phyloP scores from a whole-genome alignment of 2,888 invertebrate genomes.

The Deilephila elpenor region DNA sequence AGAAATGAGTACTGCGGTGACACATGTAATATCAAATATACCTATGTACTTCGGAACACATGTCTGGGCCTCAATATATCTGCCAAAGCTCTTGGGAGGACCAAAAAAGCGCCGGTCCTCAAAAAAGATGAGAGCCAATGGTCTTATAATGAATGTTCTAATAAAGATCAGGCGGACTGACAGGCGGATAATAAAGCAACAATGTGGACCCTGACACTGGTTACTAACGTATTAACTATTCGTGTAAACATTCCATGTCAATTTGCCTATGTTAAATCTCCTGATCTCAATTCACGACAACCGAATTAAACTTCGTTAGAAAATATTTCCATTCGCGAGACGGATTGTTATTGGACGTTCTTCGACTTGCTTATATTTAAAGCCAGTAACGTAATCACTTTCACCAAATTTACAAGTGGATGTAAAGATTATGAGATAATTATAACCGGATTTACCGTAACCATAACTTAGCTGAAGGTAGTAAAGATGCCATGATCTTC shows the following conservation, averaged over 20 bases:
- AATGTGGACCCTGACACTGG: too few species aligned
- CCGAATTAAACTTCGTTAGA: background rate
- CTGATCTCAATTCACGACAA: too few species aligned
- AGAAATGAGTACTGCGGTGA: background rate
- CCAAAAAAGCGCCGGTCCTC: too few species aligned
- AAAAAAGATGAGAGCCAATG: too few species aligned
- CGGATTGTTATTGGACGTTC: background rate
- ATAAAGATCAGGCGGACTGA: too few species aligned
- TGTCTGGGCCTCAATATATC: background rate
- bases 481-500: conserved; percentile 34
- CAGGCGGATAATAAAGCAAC: too few species aligned
- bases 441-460: conserved; percentile 11
- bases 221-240: too few species aligned
- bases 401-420: background rate
- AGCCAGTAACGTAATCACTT: background rate
- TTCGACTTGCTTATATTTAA: background rate
- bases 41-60: background rate
- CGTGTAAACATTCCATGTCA: too few species aligned
- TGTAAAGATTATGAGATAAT: conserved; percentile 4
- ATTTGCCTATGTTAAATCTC: too few species aligned
- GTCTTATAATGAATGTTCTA: too few species aligned
- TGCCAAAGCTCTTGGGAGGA: too few species aligned
- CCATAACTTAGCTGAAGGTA: background rate
- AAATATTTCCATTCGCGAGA: background rate
- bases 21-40: background rate